Evolutionary conservation across 2,113 vertebrate genomes (phyloP).

Genomic region (Ovis aries): ARS-UI_Ramb_v3.0 NC_056068.1:48797001-48797500

Average conservation of each 20-base stretch:
- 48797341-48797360: slow-evolving; percentile 40
- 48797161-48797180: slow-evolving; percentile 51
- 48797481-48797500: slow-evolving; percentile 47
- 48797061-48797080: slow-evolving; percentile 35
- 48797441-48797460: slow-evolving; percentile 47
- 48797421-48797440: slow-evolving; percentile 55
- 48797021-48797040: neutral
- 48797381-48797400: slow-evolving; percentile 1
- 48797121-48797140: neutral
- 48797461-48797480: slow-evolving; percentile 60
- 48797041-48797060: slow-evolving; percentile 52
- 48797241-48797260: slow-evolving; percentile 72
- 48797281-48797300: slow-evolving; percentile 66
- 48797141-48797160: slow-evolving; percentile 47
- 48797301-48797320: slow-evolving; percentile 62
- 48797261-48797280: slow-evolving; percentile 53
- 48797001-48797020: slow-evolving; percentile 65
- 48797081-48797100: neutral
- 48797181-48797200: slow-evolving; percentile 63
- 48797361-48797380: slow-evolving; percentile 66
- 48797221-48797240: slow-evolving; percentile 47
- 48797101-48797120: neutral
- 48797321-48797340: slow-evolving; percentile 61
- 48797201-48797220: slow-evolving; percentile 54
- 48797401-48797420: slow-evolving; percentile 49